A percentile compares a stretch with the other conserved stretches of the same genome.
These are phyloP conservation scores for Acrocephalus arundinaceus DNA, from an alignment of 2,113 vertebrate species.

Conservation along the genomic window DNA sequence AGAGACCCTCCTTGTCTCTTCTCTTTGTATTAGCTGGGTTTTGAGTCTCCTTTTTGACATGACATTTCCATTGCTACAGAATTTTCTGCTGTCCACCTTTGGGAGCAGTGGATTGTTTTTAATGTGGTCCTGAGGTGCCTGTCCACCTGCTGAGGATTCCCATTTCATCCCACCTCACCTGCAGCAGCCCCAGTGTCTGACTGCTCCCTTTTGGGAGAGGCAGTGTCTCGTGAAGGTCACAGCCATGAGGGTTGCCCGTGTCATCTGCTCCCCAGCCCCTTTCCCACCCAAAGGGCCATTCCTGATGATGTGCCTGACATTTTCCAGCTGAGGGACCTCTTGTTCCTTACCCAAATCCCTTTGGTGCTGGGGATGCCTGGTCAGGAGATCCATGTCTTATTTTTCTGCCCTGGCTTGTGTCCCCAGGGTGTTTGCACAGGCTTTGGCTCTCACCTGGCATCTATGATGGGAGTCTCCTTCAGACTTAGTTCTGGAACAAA, in stretches of 20 bases:
- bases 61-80: neutral
- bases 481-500: neutral
- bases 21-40: neutral
- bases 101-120: neutral
- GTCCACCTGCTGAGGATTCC: neutral
- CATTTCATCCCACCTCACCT: neutral
- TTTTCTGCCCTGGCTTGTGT: neutral
- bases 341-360: neutral
- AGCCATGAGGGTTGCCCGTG: neutral
- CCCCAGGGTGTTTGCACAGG: neutral
- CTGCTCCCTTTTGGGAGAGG: neutral
- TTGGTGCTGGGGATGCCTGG: neutral
- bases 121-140: neutral
- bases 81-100: neutral
- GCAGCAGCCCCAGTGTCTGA: neutral
- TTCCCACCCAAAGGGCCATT: neutral
- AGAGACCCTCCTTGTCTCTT: neutral
- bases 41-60: neutral
- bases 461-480: neutral
- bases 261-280: neutral
- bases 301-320: neutral
- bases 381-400: neutral
- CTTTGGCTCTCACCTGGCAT: neutral
- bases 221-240: neutral
- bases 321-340: neutral